These are phyloP conservation scores for Harpalus rufipes DNA, from an alignment of 2,888 invertebrate species.

Conservation along the genomic window DNA sequence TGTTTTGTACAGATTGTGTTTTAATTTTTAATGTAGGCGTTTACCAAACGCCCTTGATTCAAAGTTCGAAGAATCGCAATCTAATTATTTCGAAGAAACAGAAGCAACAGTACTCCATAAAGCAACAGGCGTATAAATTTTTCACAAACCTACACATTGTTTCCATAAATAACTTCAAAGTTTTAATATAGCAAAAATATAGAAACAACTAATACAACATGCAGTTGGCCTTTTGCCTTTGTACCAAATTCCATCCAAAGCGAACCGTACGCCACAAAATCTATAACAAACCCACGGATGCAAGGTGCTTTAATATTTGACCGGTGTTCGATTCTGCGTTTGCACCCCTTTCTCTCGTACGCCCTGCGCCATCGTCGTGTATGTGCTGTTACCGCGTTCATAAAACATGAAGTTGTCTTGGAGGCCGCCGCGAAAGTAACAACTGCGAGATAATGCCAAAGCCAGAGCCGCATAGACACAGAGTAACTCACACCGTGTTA, in stretches of 20 bases:
- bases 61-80: background rate
- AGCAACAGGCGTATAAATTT: too few species aligned
- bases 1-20: too few species aligned
- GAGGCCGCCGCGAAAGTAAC: constrained; percentile 34
- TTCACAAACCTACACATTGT: too few species aligned
- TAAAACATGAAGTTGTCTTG: constrained; percentile 58
- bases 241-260: background rate
- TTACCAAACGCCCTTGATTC: background rate
- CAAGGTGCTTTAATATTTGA: constrained; percentile 26
- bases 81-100: too few species aligned
- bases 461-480: background rate
- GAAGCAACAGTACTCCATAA: too few species aligned
- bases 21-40: too few species aligned
- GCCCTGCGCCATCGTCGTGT: background rate
- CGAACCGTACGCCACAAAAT: background rate
- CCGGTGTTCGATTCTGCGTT: constrained; percentile 42
- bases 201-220: too few species aligned
- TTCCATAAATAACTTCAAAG: too few species aligned
- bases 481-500: background rate
- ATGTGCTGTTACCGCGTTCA: constrained; percentile 19
- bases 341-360: constrained; percentile 9
- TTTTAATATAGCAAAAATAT: too few species aligned
- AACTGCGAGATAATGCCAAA: constrained; percentile 56
- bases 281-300: background rate
- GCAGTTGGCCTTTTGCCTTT: too few species aligned